Evolutionary conservation across 1,140 invertebrate genomes (phyloP), one percentile per base, ranked within the genome.

Genomic region (Drosophila teissieri): DNA sequence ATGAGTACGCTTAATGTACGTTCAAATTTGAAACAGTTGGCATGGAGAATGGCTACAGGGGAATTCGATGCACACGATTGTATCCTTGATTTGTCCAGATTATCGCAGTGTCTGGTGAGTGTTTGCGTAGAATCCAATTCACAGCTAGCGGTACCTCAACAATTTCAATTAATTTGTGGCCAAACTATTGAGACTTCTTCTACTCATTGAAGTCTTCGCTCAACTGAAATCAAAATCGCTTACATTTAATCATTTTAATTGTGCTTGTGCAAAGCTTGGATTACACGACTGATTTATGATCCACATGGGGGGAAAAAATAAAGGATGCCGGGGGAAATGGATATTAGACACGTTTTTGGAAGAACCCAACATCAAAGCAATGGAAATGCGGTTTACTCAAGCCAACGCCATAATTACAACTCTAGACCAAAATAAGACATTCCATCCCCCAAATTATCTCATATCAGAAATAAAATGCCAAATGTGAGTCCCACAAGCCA

Each of bases 211-310:
- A 56, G 10, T 11, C 36, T 5, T 22, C 7, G 0, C 22, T n/a
- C 10, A 34, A 44, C 17, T 44, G 24, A 27, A 36, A 40, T 3
- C 10, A 14, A 31, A 51, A 22, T 19, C n/a, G 27, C 49, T 22
- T 34, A 34, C 46, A 65, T 39, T 55, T 55, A 46, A 68, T 69
- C 45, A 69, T 55, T 46, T 46, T 54, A 46, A 39, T 37, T 69
- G 15, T 12, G 5, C 11, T 37, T 69, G 15, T 12, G 5, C 11
- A 12, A 12, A 15, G 51, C 12, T 55, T 48, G 40, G 34, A 69
- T 70, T 70, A 34, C 51, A n/a, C 40, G 42, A 24, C 51, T 40
- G 52, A 70, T 56, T 69, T 69, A 70, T 70, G 64, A 22, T 48
- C 15, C 22, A 15, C 11, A 31, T 19, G n/a, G 15, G 17, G 15